Evolutionary conservation across 1,140 invertebrate species (phyloP).

Genomic region (Eufriesea mexicana): DNA sequence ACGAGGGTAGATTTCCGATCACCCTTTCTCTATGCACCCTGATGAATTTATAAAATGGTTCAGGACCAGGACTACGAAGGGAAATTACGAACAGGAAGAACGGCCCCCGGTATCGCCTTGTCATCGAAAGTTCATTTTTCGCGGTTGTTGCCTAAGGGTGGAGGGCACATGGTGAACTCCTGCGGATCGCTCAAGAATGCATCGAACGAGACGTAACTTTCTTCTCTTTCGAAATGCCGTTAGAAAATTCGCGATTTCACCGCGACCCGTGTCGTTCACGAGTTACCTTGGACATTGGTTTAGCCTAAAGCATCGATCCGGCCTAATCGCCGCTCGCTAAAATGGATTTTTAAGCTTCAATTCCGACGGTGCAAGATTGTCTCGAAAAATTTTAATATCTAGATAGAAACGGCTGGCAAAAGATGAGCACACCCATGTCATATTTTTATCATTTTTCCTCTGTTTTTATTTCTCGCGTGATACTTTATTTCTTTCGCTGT

Average conservation of each 20-base stretch:
- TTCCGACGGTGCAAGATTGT: too few species aligned
- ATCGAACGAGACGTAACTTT: constrained; percentile 6
- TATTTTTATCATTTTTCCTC: too few species aligned
- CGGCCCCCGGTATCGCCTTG: constrained; percentile 57
- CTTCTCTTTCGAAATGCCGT: not conserved
- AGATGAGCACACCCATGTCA: not conserved
- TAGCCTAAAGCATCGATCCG: not conserved
- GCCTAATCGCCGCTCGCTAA: not conserved
- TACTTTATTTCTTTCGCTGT: not conserved
- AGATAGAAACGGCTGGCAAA: not conserved
- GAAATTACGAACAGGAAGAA: constrained; percentile 51
- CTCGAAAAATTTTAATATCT: not conserved
- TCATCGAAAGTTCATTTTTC: constrained; percentile 71
- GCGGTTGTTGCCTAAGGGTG: constrained; percentile 46
- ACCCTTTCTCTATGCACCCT: constrained; percentile 43
- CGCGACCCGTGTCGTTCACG: not conserved
- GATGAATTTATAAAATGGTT: constrained; percentile 71
- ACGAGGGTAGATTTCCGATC: constrained; percentile 41
- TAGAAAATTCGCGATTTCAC: not conserved
- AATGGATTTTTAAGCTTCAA: not conserved
- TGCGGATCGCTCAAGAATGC: not conserved
- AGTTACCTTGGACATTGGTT: not conserved
- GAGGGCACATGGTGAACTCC: constrained; percentile 13
- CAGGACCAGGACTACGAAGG: not conserved
- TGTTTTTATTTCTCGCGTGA: not conserved